A percentile compares a stretch with the other conserved stretches of the same genome.
Evolutionary conservation across 2,888 invertebrate genomes (phyloP).

Genomic region (Oscheius myriophilus): DNA sequence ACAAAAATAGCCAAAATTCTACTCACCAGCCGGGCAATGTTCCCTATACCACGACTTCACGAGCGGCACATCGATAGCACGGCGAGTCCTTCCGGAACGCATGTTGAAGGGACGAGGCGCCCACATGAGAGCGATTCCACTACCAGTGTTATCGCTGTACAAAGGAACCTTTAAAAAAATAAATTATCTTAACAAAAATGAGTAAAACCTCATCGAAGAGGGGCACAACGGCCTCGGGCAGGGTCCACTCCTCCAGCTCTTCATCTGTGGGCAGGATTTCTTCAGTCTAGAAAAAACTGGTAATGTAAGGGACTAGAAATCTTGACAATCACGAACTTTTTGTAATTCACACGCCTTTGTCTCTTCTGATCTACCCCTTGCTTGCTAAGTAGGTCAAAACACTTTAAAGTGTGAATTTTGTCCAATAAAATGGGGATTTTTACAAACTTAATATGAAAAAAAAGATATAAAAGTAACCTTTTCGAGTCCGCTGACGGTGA

Average conservation of each 20-base stretch:
- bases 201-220: constrained; percentile 78
- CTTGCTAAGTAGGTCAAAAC: not conserved
- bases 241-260: constrained; percentile 90
- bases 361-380: not conserved
- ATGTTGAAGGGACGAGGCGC: constrained; percentile 97
- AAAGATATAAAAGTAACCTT: constrained; percentile 62
- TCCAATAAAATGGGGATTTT: not conserved
- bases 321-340: constrained; percentile 6
- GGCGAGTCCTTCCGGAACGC: constrained; percentile 86
- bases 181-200: not conserved
- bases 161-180: constrained; percentile 85
- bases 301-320: constrained; percentile 8
- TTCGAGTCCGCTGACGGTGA: constrained; percentile 87
- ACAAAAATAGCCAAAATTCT: not conserved
- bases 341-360: constrained; percentile 20
- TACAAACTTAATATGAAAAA: not conserved
- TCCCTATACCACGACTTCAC: constrained; percentile 88
- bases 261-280: constrained; percentile 88
- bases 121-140: constrained; percentile 77
- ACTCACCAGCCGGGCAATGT: constrained; percentile 73
- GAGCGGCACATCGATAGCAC: constrained; percentile 95
- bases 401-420: not conserved
- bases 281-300: constrained; percentile 56
- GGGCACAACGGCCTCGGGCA: constrained; percentile 89
- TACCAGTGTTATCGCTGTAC: constrained; percentile 98